phyloP scores from a whole-genome alignment of 2,113 vertebrate genomes.

The Mastomys natalensis region DNA sequence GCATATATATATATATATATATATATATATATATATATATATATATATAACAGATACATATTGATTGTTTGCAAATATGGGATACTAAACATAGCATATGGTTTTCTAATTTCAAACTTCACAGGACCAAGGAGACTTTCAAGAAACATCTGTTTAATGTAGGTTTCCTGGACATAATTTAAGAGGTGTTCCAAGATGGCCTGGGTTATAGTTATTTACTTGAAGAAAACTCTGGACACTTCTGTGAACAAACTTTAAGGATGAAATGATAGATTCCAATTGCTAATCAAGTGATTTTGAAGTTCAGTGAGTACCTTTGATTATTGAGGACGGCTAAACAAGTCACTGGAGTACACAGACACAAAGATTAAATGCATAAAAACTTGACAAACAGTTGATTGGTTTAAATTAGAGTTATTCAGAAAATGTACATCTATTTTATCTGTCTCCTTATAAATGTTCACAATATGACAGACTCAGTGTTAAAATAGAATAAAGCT shows the following conservation, averaged over 20 bases:
- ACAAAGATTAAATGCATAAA: not conserved
- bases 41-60: fast-evolving
- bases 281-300: not conserved
- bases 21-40: not conserved
- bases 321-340: not conserved
- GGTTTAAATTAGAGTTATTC: not conserved
- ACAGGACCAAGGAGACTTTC: too few relatives aligned
- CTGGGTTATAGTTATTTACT: fast-evolving
- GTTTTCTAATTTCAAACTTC: slow-evolving; percentile 1
- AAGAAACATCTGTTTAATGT: not conserved
- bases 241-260: not conserved
- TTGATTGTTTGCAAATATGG: not conserved
- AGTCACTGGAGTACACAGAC: not conserved
- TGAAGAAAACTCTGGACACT: not conserved
- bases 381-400: not conserved
- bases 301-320: not conserved
- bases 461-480: not conserved
- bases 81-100: not conserved
- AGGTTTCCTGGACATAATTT: not conserved
- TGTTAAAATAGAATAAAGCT: not conserved
- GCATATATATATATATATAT: not conserved
- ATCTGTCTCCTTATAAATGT: not conserved
- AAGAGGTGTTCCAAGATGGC: not conserved
- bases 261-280: not conserved
- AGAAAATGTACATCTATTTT: not conserved